A percentile compares a stretch with the other conserved stretches of the same genome.
These are phyloP conservation scores for Delphinapterus leucas DNA, from an alignment of 2,113 vertebrate species.

Conservation along the genomic window DNA sequence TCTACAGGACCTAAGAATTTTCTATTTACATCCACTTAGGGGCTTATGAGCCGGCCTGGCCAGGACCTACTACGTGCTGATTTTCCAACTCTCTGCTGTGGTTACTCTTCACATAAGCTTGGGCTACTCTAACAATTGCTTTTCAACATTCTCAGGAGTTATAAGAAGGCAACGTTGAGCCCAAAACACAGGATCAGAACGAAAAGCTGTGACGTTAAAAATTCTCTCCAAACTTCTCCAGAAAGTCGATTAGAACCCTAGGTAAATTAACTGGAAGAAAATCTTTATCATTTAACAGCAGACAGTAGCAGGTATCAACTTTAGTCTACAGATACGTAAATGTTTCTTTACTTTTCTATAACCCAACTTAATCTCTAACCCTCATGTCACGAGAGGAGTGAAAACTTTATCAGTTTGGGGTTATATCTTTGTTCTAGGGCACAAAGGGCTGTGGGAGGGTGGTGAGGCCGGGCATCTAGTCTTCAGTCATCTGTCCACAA, in stretches of 20 bases:
- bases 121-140: neutral
- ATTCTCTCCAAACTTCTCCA: neutral
- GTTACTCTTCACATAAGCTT: neutral
- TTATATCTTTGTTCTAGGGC: neutral
- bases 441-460: neutral
- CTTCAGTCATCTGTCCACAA: neutral
- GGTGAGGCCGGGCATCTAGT: neutral
- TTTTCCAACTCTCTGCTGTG: neutral
- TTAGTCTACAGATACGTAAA: neutral
- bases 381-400: neutral
- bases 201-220: neutral
- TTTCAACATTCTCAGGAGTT: neutral
- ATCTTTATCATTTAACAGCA: neutral
- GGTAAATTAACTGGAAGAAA: neutral
- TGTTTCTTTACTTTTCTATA: neutral
- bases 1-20: neutral
- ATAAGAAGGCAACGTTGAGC: neutral
- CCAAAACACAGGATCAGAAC: neutral
- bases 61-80: neutral
- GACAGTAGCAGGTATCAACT: neutral
- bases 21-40: neutral
- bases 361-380: neutral
- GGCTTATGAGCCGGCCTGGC: neutral
- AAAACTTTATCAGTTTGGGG: neutral
- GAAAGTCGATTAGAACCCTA: neutral